phyloP scores from a whole-genome alignment of 2,797 vertebrate genomes.

The Liparis tanakae region DNA sequence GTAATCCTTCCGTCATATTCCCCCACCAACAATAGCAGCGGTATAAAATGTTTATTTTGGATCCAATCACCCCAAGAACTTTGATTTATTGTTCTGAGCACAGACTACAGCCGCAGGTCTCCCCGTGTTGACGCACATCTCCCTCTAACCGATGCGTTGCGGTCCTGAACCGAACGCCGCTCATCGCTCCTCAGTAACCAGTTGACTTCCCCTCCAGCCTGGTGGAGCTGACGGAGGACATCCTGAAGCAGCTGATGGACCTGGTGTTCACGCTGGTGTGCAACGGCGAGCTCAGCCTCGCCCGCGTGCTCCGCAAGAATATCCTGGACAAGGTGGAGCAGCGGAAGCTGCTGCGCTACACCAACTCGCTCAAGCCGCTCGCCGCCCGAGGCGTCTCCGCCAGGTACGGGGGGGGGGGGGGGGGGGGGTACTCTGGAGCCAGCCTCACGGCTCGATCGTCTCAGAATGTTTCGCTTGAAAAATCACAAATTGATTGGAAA shows the following conservation, averaged over 20 bases:
- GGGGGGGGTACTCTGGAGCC: background rate
- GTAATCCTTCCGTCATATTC: background rate
- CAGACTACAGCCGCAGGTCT: background rate
- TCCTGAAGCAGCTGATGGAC: slow-evolving; percentile 96
- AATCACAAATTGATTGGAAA: no score
- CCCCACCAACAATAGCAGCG: background rate
- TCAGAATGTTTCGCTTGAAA: background rate
- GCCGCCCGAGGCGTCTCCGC: slow-evolving; percentile 94
- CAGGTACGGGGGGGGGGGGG: slow-evolving; percentile 81
- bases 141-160: background rate
- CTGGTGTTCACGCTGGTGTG: slow-evolving; percentile 95
- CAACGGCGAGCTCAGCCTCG: slow-evolving; percentile 95
- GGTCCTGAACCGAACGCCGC: background rate
- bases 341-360: slow-evolving; percentile 91
- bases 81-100: slow-evolving; percentile 8
- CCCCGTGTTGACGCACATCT: background rate
- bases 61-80: slow-evolving; percentile 10
- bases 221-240: slow-evolving; percentile 97
- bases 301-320: slow-evolving; percentile 95
- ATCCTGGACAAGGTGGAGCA: slow-evolving; percentile 97
- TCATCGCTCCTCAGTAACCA: background rate
- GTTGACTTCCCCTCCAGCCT: slow-evolving; percentile 77
- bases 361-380: slow-evolving; percentile 93
- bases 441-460: background rate
- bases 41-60: background rate